Base-by-base conservation (phyloP, 2,113 vertebrate species). In the Psittacula cyanocephala region DNA sequence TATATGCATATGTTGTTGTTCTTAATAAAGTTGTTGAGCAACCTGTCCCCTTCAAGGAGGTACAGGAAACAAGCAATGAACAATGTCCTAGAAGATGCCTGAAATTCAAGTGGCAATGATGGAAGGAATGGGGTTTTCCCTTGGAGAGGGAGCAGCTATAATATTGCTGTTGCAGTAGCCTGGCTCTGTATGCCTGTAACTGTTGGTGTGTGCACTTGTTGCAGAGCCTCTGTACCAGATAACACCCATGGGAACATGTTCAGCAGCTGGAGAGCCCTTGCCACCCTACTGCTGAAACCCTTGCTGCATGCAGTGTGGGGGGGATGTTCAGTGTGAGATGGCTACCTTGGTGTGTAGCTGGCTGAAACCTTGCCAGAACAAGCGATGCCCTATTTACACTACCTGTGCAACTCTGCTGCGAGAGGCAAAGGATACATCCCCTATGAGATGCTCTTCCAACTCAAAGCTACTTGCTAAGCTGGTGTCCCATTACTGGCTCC, bases 21-120 rank as follows among this genome's bases (percentile, higher is more conserved):
- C 55, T 24, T 24, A 92, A 96, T 96, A 89, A 95, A 96, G 52
- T 6, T 43, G 12, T 72, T 79, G 86, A 52, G 43, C 4, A 49
- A 0, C 63, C 88, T 93, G 83, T 62, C 25, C 35, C 53, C 70
- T 53, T 46, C 5, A 6, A 10, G 72, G 76, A 88, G 86, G 86
- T 68, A 43, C 57, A 39, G 88, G 88, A 28, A 84, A 37, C 77
- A 92, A 95, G 78, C 52, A 80, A 4, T 65, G 33, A 53, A 3
- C 7, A 10, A 39, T 84, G 77, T 89, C 27, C 4, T n/a, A 25
- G 49, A 39, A 44, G 13, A 2, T 89, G n/a, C 12, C 25, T 94
- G 91, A 5, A 41, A 50, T 49, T n/a, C 18, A 17, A 1, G 53
- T 1, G 29, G 22, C 12, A 69, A 15, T 46, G 44, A 10, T 68